Percentiles rank a stretch among this genome's conserved stretches.
phyloP scores from a whole-genome alignment of 2,888 invertebrate genomes.

The Dioctria rufipes region DNA sequence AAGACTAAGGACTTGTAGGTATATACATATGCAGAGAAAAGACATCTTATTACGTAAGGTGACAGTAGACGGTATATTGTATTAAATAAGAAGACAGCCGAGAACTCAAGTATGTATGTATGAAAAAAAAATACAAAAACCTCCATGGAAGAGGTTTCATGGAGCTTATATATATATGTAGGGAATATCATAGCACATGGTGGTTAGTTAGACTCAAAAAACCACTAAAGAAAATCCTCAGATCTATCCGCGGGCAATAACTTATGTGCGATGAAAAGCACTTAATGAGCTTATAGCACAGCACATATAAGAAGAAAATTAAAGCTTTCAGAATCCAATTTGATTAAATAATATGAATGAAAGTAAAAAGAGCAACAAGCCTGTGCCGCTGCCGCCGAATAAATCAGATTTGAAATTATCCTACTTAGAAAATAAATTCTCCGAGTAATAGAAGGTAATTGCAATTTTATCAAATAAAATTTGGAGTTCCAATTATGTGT shows the following conservation, averaged over 20 bases:
- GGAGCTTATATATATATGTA: no score
- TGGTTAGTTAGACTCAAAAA: no score
- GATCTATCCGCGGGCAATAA: neutral
- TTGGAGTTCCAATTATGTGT: neutral
- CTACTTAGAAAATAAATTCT: no score
- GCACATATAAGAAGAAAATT: neutral
- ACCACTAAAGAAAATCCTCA: neutral
- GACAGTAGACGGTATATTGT: neutral
- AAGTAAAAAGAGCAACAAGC: neutral
- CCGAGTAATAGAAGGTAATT: conserved; percentile 26
- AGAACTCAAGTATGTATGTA: neutral
- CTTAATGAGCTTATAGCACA: conserved; percentile 2
- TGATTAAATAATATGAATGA: neutral
- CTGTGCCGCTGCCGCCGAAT: neutral
- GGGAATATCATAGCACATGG: no score
- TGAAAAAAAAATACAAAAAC: neutral
- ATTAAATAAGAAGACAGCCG: neutral
- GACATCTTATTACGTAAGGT: neutral
- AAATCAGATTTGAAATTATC: no score
- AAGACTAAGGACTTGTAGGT: no score
- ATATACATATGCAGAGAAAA: no score
- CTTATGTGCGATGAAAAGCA: neutral
- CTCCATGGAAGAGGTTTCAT: no score
- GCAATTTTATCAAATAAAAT: conserved; percentile 11
- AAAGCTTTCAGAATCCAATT: neutral